Percentiles rank a stretch among this genome's conserved stretches.
These are phyloP conservation scores for Drosophila dunni DNA, from an alignment of 1,140 invertebrate species.

Conservation along the genomic window DNA sequence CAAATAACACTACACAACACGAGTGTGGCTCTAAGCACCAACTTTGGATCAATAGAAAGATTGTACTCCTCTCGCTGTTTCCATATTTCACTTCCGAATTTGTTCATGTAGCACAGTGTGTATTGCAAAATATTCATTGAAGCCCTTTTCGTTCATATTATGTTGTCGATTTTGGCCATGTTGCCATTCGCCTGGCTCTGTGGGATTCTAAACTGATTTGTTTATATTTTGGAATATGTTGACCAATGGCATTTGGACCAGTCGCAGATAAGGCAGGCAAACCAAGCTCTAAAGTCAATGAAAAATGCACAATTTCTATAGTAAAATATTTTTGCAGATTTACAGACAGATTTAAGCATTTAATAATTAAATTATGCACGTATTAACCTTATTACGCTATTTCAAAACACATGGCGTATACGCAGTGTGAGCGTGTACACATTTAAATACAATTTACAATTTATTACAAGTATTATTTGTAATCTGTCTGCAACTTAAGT, in stretches of 20 bases:
- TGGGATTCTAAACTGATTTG: slow-evolving; percentile 9
- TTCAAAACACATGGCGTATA: too few relatives aligned
- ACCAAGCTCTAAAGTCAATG: too few relatives aligned
- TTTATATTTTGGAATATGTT: background rate
- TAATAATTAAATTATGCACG: background rate
- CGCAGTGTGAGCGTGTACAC: too few relatives aligned
- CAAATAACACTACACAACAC: background rate
- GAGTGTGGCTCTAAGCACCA: background rate
- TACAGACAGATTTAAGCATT: too few relatives aligned
- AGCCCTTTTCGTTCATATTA: slow-evolving; percentile 4
- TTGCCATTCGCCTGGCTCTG: background rate
- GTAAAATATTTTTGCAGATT: too few relatives aligned
- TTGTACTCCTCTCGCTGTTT: background rate
- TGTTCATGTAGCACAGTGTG: slow-evolving; percentile 1
- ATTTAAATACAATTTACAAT: too few relatives aligned
- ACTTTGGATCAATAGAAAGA: background rate
- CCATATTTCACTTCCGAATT: too few relatives aligned
- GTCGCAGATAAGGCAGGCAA: too few relatives aligned
- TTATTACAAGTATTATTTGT: background rate
- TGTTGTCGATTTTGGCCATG: background rate
- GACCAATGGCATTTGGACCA: too few relatives aligned
- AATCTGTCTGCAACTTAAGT: background rate
- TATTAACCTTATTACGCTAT: background rate
- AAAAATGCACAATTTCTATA: too few relatives aligned
- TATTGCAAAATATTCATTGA: background rate